Base-by-base conservation (phyloP, 2,113 vertebrate genomes). In the Benitochromis conjunctus region DNA sequence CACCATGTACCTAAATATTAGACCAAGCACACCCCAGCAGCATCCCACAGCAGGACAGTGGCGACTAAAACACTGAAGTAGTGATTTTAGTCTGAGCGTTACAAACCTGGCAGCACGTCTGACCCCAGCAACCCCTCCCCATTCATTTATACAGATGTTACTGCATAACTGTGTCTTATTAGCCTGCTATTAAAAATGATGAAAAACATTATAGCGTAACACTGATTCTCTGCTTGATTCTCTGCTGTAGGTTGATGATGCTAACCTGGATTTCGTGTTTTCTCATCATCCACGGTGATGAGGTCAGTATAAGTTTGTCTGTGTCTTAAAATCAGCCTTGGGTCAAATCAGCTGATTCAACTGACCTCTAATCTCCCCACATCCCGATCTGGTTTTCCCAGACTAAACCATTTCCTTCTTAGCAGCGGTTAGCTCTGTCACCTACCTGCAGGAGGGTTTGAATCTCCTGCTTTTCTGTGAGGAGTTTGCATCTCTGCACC, bases 391-490 rank as follows among this genome's bases (percentile, higher is more conserved):
- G 14, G 21, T 71, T 71, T 46, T 29, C 26, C 66, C 66, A 0
- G 66, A 43, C 18, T 18, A 29, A 46, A 10, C 7, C 4, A 1
- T 69, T 41, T 16, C 62, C 62, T 26, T 69, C n/a, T 4, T n/a
- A 38, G 13, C 43, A 46, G 62, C 0, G 0, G n/a, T 3, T 41
- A 24, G 12, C 36, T 3, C n/a, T 1, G 0, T 66, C n/a, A 21
- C 12, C 12, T 13, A 12, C 12, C 38, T 9, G n/a, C 64, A 26
- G 24, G 36, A 69, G 9, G 26, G 14, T 31, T 38, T 9, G n/a
- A 13, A 43, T 43, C 64, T 69, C 12, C 12, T 24, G 64, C 7
- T 43, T 24, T 69, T 5, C 31, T 24, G n/a, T 24, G 36, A 24
- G 12, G 7, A 69, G n/a, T 69, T 62, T 36, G 16, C 29, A 34